Base-by-base conservation (phyloP, 2,888 invertebrate genomes). In the Synergus itoensis region DNA sequence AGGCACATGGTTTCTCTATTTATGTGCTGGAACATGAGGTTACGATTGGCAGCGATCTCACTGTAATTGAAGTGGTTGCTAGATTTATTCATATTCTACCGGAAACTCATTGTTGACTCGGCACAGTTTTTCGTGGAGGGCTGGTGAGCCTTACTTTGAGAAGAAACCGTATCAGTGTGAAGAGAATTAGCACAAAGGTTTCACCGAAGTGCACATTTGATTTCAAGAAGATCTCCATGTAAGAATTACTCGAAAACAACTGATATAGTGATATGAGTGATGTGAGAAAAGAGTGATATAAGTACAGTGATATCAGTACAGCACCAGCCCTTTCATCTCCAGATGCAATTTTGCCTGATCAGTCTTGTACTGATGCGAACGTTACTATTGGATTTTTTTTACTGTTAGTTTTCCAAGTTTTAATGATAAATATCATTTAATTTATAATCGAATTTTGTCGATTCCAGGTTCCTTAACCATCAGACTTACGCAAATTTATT, bases 261-360 rank as follows among this genome's bases (percentile, higher is more conserved):
- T 73, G 8, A 73, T 40, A n/a, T 53, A 14, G n/a, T n/a, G n/a
- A n/a, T n/a, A n/a, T n/a, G n/a, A n/a, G n/a, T n/a, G n/a, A n/a
- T n/a, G n/a, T n/a, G n/a, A n/a, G n/a, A n/a, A n/a, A n/a, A n/a
- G n/a, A n/a, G n/a, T n/a, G n/a, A n/a, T n/a, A n/a, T n/a, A n/a
- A n/a, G n/a, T n/a, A n/a, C n/a, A n/a, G n/a, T 73, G 87, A 90
- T 60, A 82, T 82, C 28, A 86, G 84, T 73, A 77, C 83, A 8
- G 83, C 88, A 2, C 84, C 88, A 7, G 86, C 87, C 18, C 79
- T 88, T 45, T 84, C 86, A 76, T 88, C 89, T 73, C 86, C 89
- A 16, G 86, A 87, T 57, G 85, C 88, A n/a, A 87, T 87, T 45
- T 75, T 87, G 9, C 89, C 89, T 1, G 90, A 90, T 53, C 89